A percentile compares a stretch with the other conserved stretches of the same genome.
phyloP scores from a whole-genome alignment of 2,888 invertebrate genomes.

The Dicroscelio sp. region DNA sequence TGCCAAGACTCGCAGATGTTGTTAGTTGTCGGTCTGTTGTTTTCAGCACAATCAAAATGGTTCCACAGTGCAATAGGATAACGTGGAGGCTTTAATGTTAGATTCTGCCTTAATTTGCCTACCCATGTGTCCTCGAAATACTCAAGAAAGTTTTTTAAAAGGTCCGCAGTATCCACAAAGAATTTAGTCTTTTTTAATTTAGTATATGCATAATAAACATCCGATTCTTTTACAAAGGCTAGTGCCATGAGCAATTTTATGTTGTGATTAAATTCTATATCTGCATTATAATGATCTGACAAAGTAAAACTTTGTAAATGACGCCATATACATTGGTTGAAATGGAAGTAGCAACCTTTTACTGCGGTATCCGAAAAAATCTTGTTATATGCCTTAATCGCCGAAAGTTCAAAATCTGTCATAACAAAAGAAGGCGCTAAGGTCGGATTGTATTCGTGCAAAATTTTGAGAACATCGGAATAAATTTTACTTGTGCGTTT shows the following conservation, averaged over 20 bases:
- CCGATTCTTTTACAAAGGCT: neutral
- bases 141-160: neutral
- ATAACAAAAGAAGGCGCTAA: neutral
- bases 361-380: neutral
- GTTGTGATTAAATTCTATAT: constrained; percentile 6
- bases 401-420: neutral
- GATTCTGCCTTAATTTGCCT: neutral
- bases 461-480: neutral
- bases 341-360: constrained; percentile 32
- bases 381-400: neutral
- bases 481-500: neutral
- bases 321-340: constrained; percentile 7
- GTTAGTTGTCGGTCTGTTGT: neutral
- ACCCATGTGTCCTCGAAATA: neutral
- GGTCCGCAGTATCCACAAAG: neutral
- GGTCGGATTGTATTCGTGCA: neutral
- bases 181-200: neutral
- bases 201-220: neutral
- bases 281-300: neutral
- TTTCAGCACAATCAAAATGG: neutral
- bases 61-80: neutral
- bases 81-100: neutral
- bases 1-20: constrained; percentile 4
- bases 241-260: constrained; percentile 23
- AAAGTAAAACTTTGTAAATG: neutral